Percentiles rank a stretch among this genome's conserved stretches.
These are phyloP conservation scores for Theretra japonica DNA, from an alignment of 2,888 invertebrate species.

Conservation along the genomic window DNA sequence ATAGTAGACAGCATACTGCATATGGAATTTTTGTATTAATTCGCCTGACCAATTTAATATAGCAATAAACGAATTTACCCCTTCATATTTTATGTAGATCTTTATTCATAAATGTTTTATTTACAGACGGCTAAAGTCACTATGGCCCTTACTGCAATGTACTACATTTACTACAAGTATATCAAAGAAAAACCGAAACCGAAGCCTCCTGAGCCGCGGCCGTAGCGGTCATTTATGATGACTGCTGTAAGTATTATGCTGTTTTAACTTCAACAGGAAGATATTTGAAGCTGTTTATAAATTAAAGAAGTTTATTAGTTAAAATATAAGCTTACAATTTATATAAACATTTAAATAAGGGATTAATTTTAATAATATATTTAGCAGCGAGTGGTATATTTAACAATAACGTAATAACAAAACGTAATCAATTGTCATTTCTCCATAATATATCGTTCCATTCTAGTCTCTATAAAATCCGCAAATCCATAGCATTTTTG, in stretches of 20 bases:
- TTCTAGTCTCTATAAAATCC: background rate
- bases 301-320: background rate
- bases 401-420: background rate
- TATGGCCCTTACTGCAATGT: constrained; percentile 58
- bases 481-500: constrained; percentile 1
- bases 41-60: no score
- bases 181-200: constrained; percentile 56
- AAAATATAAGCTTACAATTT: no score
- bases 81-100: no score
- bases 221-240: background rate
- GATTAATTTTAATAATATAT: no score
- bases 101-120: constrained; percentile 32
- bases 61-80: no score
- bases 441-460: no score
- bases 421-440: background rate
- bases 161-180: constrained; percentile 67
- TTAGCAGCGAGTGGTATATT: no score
- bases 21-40: no score
- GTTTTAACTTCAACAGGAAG: background rate
- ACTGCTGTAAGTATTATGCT: background rate
- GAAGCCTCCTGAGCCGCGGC: constrained; percentile 26
- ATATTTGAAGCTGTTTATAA: background rate
- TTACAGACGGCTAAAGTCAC: constrained; percentile 78
- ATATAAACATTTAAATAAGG: no score
- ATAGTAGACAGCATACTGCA: no score